phyloP scores from a whole-genome alignment of 2,888 invertebrate species.

The Synanthedon andrenaeformis region DNA sequence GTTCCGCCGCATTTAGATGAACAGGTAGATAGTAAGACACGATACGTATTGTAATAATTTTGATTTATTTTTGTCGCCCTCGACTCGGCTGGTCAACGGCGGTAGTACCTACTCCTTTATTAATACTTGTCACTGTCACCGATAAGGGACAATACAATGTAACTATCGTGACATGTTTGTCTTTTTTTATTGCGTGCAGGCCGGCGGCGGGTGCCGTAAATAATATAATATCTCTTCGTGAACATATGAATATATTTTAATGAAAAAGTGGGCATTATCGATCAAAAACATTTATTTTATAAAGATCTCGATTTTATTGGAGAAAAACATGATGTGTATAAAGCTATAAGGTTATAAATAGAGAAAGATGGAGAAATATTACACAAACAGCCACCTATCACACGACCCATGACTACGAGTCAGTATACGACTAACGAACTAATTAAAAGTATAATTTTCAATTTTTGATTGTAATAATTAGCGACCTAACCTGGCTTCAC shows the following conservation, averaged over 20 bases:
- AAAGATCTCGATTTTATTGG: too few species aligned
- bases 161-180: slow-evolving; percentile 47
- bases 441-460: too few species aligned
- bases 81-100: slow-evolving; percentile 23
- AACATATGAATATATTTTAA: background rate
- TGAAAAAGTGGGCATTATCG: background rate
- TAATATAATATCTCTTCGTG: background rate
- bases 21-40: slow-evolving; percentile 36
- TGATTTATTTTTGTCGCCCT: slow-evolving; percentile 26
- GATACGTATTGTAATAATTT: slow-evolving; percentile 53
- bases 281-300: too few species aligned
- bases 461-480: too few species aligned
- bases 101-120: slow-evolving; percentile 61
- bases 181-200: slow-evolving; percentile 24
- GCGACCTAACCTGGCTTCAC: too few species aligned
- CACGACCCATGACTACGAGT: too few species aligned
- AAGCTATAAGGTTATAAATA: too few species aligned
- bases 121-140: slow-evolving; percentile 63
- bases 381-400: too few species aligned
- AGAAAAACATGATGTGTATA: too few species aligned
- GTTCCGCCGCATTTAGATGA: slow-evolving; percentile 50
- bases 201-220: slow-evolving; percentile 6
- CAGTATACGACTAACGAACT: too few species aligned
- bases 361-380: too few species aligned
- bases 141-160: slow-evolving; percentile 35